phyloP scores from a whole-genome alignment of 2,888 invertebrate species.

The Graphium colonna region DNA sequence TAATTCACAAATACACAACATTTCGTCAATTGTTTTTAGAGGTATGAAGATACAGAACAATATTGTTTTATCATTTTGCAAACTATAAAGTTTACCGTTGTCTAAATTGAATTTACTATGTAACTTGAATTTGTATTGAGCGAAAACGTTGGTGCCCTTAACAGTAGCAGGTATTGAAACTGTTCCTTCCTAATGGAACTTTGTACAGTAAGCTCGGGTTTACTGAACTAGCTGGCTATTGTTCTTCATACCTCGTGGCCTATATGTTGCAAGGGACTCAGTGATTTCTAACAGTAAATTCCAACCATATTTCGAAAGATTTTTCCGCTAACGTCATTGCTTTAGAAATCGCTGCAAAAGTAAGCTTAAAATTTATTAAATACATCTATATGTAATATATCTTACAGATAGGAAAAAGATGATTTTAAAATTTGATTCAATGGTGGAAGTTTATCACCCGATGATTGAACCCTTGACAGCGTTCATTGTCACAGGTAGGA shows the following conservation, averaged over 20 bases:
- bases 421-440: too few relatives aligned
- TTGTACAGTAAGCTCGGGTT: constrained; percentile 12
- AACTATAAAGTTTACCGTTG: too few relatives aligned
- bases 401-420: constrained; percentile 6
- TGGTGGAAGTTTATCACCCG: too few relatives aligned
- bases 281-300: neutral
- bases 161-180: neutral
- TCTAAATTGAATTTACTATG: neutral
- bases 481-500: too few relatives aligned
- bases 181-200: constrained; percentile 15
- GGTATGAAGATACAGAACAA: too few relatives aligned
- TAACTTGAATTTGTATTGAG: constrained; percentile 21
- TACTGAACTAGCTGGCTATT: constrained; percentile 11
- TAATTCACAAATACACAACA: too few relatives aligned
- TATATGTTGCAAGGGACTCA: constrained; percentile 3
- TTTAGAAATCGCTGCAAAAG: neutral
- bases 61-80: too few relatives aligned
- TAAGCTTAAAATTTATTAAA: neutral
- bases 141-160: constrained; percentile 8
- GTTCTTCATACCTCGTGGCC: constrained; percentile 19
- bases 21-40: too few relatives aligned
- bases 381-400: neutral
- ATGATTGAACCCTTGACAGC: too few relatives aligned
- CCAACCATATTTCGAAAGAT: neutral
- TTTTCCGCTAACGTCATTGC: neutral